A percentile compares a stretch with the other conserved stretches of the same genome.
Evolutionary conservation across 2,113 vertebrate species (phyloP).

Genomic region (Excalfactoria chinensis): DNA sequence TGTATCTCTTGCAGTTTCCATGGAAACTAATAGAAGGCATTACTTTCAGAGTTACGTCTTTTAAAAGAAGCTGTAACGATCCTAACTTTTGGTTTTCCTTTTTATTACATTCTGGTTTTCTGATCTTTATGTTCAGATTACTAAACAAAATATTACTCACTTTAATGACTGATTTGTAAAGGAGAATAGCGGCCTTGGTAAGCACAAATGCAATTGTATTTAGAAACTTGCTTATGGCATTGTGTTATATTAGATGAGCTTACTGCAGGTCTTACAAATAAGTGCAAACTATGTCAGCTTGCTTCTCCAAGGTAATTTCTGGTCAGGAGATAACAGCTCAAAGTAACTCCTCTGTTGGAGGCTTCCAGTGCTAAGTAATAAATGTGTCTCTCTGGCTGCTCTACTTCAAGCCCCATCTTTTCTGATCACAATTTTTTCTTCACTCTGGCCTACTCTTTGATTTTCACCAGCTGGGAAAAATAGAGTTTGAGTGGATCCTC

Average conservation of each 20-base stretch:
- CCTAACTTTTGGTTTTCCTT: background rate
- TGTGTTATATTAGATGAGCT: background rate
- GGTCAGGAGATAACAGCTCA: background rate
- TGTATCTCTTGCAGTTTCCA: background rate
- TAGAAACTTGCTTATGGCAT: background rate
- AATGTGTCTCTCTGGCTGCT: rapidly evolving
- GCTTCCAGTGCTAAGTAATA: background rate
- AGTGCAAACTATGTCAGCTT: background rate
- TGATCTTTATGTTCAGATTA: background rate
- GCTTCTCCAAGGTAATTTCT: background rate
- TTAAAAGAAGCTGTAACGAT: background rate
- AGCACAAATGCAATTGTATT: background rate
- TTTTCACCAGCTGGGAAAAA: background rate
- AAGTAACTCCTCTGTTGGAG: background rate
- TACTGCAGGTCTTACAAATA: background rate
- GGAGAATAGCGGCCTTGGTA: background rate
- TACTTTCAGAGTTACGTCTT: background rate
- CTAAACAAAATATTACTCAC: conserved; percentile 11
- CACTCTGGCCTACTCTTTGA: background rate
- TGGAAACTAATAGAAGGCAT: background rate
- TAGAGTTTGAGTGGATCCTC: background rate
- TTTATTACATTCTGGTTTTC: background rate
- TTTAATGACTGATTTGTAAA: background rate
- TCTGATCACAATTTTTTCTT: background rate
- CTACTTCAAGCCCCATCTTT: background rate